A percentile compares a stretch with the other conserved stretches of the same genome.
These are phyloP conservation scores for Gymnothorax javanicus DNA, from an alignment of 2,797 vertebrate genomes.

Conservation along the genomic window DNA sequence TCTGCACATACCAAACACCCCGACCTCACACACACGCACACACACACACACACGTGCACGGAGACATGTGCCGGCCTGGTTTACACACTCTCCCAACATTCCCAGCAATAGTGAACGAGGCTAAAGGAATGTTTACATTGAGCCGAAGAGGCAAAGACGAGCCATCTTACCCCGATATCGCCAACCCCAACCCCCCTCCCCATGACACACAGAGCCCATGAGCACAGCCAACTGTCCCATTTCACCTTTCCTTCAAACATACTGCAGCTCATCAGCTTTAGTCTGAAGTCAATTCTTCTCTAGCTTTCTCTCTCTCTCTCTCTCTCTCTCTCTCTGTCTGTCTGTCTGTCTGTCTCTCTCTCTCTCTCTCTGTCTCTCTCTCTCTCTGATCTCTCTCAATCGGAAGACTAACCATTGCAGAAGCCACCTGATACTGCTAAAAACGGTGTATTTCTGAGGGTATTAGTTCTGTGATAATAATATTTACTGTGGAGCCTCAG, in stretches of 20 bases:
- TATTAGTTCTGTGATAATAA: not conserved
- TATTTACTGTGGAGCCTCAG: not conserved
- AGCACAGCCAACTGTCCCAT: not conserved
- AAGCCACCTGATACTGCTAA: not conserved
- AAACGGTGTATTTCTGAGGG: not conserved
- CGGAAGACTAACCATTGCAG: not conserved
- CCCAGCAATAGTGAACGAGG: conserved; percentile 27
- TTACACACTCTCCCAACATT: conserved; percentile 21
- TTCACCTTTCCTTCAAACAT: not conserved
- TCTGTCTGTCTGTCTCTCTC: not conserved
- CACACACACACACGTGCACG: conserved; percentile 27
- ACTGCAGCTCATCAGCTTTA: not conserved
- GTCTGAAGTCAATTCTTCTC: not conserved
- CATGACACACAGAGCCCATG: not conserved
- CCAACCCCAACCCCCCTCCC: too few species aligned
- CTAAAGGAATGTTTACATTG: conserved; percentile 28
- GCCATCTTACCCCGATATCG: not conserved
- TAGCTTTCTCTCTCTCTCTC: not conserved
- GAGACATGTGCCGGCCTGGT: conserved; percentile 34
- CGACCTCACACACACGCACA: not conserved
- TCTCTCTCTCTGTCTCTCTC: not conserved
- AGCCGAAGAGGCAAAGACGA: not conserved
- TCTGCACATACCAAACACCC: not conserved
- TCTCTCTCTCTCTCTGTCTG: not conserved
- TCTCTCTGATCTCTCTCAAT: not conserved